A percentile compares a stretch with the other conserved stretches of the same genome.
phyloP scores from a whole-genome alignment of 53 echinoderm and acorn worm genomes.

The Echinometra lucunter region DNA sequence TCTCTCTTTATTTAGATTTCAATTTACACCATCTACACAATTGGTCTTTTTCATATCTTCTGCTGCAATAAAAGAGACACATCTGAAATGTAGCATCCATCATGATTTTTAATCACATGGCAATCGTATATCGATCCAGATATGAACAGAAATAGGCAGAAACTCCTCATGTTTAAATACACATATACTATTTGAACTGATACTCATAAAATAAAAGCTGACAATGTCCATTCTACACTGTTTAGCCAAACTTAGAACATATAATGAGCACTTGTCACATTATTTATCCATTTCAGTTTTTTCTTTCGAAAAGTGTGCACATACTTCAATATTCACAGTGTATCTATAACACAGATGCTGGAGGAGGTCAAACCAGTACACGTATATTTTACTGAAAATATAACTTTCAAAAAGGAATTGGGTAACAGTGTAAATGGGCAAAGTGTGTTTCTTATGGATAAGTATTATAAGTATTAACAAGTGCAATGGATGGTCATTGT shows the following conservation, averaged over 20 bases:
- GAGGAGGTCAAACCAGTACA: not conserved
- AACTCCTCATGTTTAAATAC: not conserved
- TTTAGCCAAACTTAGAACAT: not conserved
- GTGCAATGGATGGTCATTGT: not conserved
- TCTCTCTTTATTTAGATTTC: too few relatives aligned
- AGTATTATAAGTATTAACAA: not conserved
- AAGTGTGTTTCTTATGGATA: not conserved
- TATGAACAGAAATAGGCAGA: constrained; percentile 3
- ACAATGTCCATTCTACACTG: not conserved
- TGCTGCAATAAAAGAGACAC: not conserved
- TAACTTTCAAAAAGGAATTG: not conserved
- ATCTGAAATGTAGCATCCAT: constrained; percentile 9
- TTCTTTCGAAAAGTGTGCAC: not conserved
- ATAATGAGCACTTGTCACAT: not conserved
- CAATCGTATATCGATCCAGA: not conserved
- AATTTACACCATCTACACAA: too few relatives aligned
- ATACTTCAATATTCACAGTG: not conserved
- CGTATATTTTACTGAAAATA: not conserved
- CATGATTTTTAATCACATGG: constrained; percentile 38
- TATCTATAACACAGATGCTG: not conserved
- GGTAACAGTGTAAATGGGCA: not conserved
- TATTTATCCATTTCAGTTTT: not conserved
- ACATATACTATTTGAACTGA: not conserved
- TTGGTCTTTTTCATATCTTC: too few relatives aligned
- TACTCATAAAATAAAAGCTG: not conserved